Evolutionary conservation across 2,888 invertebrate genomes (phyloP), one percentile per base, ranked within the genome.

Genomic region (Anaspis maculata): DNA sequence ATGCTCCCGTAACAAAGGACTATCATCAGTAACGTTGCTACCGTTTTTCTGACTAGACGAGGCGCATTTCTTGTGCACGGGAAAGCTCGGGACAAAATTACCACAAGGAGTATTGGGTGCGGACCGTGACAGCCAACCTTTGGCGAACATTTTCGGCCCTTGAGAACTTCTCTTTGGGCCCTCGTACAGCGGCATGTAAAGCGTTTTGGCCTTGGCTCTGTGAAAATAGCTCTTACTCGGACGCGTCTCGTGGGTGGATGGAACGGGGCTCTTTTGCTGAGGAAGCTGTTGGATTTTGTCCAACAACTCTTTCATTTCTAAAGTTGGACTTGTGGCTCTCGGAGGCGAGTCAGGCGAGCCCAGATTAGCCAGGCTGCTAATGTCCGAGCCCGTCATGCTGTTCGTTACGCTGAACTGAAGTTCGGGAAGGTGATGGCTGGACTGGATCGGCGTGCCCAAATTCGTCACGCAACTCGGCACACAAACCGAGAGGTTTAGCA

Each of bases 71-170:
- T 64, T 64, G 15, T 27, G 74, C 72, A 30, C 64, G 25, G 79
- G 74, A 10, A 77, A 77, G 44, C 79, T 69, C 6, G 83, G 80
- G 10, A 79, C 77, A 32, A 79, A 67, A 15, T 76, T 77, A 16
- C 80, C 67, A 42, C 79, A 78, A 0, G 87, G 87, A 0, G 86
- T 87, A 2, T 81, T 83, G 1, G 87, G 87, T 0, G 87, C 87
- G 1, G 86, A 86, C 13, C 83, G 43, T 1, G 86, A 83, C 4
- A 83, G 68, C 69, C 79, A 79, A 25, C 79, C 70, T 42, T 57
- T 63, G 6, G 56, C 44, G 39, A 57, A 57, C 14, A 56, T 44
- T 23, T 49, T 19, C n/a, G n/a, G n/a, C n/a, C n/a, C n/a, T n/a
- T n/a, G n/a, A n/a, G n/a, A n/a, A 9, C 19, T 19, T 9, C 19